A percentile compares a stretch with the other conserved stretches of the same genome.
These are phyloP conservation scores for Pyrocephalus nanus DNA, from an alignment of 2,797 vertebrate genomes.

Conservation along the genomic window DNA sequence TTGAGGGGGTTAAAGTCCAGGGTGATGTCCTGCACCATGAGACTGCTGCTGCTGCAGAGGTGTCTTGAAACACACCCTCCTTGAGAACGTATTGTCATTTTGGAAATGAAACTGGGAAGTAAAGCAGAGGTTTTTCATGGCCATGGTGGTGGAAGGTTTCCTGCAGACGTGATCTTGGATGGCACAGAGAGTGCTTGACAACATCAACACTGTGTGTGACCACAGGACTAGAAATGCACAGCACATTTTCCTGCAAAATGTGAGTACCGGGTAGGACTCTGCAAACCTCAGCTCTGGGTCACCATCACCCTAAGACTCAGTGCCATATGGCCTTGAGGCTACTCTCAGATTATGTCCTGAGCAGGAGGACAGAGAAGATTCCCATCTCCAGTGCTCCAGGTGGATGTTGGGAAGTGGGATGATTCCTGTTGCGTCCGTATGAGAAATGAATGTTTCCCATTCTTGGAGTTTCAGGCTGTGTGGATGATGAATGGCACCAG, in stretches of 20 bases:
- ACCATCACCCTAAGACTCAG: accelerated
- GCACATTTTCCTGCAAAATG: background rate
- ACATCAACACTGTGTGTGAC: background rate
- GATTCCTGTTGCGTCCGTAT: accelerated
- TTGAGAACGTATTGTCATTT: background rate
- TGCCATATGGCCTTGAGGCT: background rate
- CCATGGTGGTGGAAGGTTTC: background rate
- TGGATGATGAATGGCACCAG: background rate
- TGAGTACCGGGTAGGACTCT: background rate
- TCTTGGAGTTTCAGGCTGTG: background rate
- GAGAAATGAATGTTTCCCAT: background rate
- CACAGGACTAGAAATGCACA: accelerated
- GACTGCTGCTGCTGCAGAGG: background rate
- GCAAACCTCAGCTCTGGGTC: background rate
- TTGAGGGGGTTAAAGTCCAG: background rate
- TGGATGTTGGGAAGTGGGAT: accelerated
- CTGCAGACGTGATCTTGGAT: background rate
- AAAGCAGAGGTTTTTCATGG: background rate
- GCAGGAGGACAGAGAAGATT: background rate
- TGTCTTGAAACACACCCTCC: background rate
- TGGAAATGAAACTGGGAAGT: conserved; percentile 12
- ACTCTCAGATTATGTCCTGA: background rate
- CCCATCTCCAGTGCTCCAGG: background rate
- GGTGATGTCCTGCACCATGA: background rate
- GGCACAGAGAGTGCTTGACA: background rate